Evolutionary conservation across 1,140 invertebrate species (phyloP), one percentile per base, ranked within the genome.

Genomic region (Oppia nitens): DNA sequence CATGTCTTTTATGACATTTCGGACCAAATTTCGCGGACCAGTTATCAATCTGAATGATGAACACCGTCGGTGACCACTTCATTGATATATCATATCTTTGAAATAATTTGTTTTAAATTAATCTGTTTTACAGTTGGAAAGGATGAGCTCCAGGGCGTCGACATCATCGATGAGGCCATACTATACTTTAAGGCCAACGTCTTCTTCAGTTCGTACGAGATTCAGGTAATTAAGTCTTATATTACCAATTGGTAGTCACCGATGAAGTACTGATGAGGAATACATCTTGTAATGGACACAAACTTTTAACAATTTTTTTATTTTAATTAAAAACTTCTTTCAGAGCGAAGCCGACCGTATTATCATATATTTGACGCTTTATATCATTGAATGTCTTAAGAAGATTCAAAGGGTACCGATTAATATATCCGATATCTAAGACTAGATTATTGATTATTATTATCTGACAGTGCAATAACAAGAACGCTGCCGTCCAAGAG

Each of bases 141-240:
- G 53, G 20, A 20, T 55, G 50, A 57, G 14, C 55, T 27, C 1
- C 20, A 63, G 14, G 73, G 17, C 77, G 76, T 80, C 62, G 95
- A 99, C 73, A 89, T 98, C 64, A 90, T 99, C 63, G 95, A 99
- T 75, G 96, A 98, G 78, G 86, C 92, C 26, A 75, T 99, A 6
- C 87, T 85, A 68, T 98, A 82, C 70, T 99, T 98, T 72, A 97
- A 95, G 77, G 92, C 96, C 1, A 98, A 98, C 75, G 92, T 98
- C 9, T 98, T 98, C 72, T 98, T 98, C 71, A 82, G 91, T 64
- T 96, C 90, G 47, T 98, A 95, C 73, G 94, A 98, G 76, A 92
- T 97, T 57, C 96, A 95, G 79, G 85, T 87, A 76, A 65, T 59
- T 60, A 49, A n/a, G n/a, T n/a, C n/a, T n/a, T n/a, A n/a, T n/a